Evolutionary conservation across 2,888 invertebrate species (phyloP).

Genomic region (Lacanobia oleracea): DNA sequence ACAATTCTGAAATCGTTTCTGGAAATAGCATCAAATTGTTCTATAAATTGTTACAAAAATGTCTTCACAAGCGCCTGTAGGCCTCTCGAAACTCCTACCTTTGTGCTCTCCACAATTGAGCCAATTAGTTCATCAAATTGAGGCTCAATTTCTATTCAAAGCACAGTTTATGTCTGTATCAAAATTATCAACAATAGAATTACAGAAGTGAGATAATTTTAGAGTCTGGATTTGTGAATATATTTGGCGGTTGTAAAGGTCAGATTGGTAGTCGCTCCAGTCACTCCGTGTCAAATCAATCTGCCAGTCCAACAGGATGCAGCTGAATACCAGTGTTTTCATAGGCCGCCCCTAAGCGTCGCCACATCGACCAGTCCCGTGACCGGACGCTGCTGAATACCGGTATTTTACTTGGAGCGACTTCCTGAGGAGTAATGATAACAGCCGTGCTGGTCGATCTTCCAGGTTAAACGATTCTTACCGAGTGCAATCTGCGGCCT

Average conservation of each 20-base stretch:
- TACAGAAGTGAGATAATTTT: neutral
- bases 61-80: neutral
- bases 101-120: conserved; percentile 16
- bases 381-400: too few species aligned
- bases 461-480: too few species aligned
- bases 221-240: neutral
- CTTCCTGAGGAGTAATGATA: too few species aligned
- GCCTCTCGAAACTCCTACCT: neutral
- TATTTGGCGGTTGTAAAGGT: neutral
- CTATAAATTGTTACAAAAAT: neutral
- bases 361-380: too few species aligned
- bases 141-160: neutral
- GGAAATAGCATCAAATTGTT: neutral
- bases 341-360: too few species aligned
- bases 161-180: neutral
- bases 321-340: too few species aligned
- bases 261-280: neutral
- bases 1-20: neutral
- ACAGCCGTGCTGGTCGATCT: too few species aligned
- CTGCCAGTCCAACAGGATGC: too few species aligned
- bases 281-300: neutral
- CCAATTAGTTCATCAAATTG: conserved; percentile 21
- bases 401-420: too few species aligned
- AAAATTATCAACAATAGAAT: neutral
- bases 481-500: too few species aligned